Conservation (phyloP, 2,888 invertebrate genomes). For the Digitonthophagus gazella region DNA sequence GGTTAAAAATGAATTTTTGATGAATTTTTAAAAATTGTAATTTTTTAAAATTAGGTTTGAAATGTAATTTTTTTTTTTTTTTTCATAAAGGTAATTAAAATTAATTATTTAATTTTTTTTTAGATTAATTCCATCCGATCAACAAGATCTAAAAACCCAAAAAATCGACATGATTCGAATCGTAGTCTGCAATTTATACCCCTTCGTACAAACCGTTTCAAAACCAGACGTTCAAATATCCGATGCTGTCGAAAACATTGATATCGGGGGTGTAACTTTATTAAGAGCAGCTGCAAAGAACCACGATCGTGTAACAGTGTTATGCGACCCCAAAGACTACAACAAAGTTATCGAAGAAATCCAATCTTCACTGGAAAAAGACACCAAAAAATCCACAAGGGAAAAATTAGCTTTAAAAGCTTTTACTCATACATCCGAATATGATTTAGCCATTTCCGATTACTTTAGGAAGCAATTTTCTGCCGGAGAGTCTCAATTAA, state of each 20-base stretch:
- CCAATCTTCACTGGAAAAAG: constrained; percentile 59
- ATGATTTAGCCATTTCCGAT: constrained; percentile 92
- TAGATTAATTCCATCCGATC: constrained; percentile 72
- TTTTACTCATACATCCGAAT: constrained; percentile 93
- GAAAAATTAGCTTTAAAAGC: constrained; percentile 86
- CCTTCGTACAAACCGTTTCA: constrained; percentile 85
- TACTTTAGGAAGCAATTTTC: constrained; percentile 93
- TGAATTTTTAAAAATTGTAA: too few relatives aligned
- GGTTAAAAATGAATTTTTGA: too few relatives aligned
- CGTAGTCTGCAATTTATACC: constrained; percentile 96
- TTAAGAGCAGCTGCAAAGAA: constrained; percentile 97
- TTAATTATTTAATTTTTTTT: constrained; percentile 43
- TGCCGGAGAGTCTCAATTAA: constrained; percentile 71
- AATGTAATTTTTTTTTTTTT: background rate
- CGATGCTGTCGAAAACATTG: constrained; percentile 95
- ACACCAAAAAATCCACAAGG: constrained; percentile 73
- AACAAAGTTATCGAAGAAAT: constrained; percentile 71
- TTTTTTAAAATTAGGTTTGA: too few relatives aligned
- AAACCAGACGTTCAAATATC: constrained; percentile 76
- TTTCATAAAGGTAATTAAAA: too few relatives aligned
- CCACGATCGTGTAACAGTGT: constrained; percentile 87
- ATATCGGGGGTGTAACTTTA: constrained; percentile 95
- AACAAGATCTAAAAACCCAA: constrained; percentile 76
- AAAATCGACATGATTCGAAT: constrained; percentile 78
- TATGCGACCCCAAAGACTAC: constrained; percentile 92